These are phyloP conservation scores for Lasioglossum albipes DNA, from an alignment of 1,140 invertebrate species.

Conservation along the genomic window DNA sequence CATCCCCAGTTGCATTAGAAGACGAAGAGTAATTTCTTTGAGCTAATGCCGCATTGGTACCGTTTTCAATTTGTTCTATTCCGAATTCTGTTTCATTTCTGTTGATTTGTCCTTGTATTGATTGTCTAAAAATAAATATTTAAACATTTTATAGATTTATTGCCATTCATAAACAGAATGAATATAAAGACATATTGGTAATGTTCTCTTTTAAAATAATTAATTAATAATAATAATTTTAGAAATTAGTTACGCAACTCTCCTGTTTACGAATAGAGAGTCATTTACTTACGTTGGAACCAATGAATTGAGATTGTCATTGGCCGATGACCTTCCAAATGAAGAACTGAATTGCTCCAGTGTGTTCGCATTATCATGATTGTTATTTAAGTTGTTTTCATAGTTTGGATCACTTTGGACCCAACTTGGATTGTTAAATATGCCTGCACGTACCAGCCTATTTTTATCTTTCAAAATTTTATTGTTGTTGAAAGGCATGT, in stretches of 20 bases:
- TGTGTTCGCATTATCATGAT: constrained; percentile 36
- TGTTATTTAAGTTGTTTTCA: constrained; percentile 53
- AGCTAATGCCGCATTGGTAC: constrained; percentile 57
- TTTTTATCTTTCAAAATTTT: constrained; percentile 61
- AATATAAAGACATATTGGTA: too few relatives aligned
- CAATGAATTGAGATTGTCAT: constrained; percentile 60
- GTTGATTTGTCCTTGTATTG: constrained; percentile 55
- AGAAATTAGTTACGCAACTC: not conserved
- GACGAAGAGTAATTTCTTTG: constrained; percentile 60
- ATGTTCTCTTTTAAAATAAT: too few relatives aligned
- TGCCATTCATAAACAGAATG: too few relatives aligned
- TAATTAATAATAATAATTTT: too few relatives aligned
- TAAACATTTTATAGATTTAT: too few relatives aligned
- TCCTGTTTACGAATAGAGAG: not conserved
- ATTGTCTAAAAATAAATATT: constrained; percentile 56
- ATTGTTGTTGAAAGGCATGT: constrained; percentile 51
- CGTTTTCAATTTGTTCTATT: constrained; percentile 66
- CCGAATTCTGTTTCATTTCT: constrained; percentile 63
- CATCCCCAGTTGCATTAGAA: not conserved
- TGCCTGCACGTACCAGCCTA: constrained; percentile 58
- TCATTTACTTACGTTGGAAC: constrained; percentile 57
- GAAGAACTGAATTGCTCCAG: constrained; percentile 49
- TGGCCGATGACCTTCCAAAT: constrained; percentile 43
- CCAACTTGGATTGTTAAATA: constrained; percentile 48
- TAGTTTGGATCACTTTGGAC: constrained; percentile 60